Conservation (phyloP, 2,113 vertebrate species). For the Etheostoma spectabile region DNA sequence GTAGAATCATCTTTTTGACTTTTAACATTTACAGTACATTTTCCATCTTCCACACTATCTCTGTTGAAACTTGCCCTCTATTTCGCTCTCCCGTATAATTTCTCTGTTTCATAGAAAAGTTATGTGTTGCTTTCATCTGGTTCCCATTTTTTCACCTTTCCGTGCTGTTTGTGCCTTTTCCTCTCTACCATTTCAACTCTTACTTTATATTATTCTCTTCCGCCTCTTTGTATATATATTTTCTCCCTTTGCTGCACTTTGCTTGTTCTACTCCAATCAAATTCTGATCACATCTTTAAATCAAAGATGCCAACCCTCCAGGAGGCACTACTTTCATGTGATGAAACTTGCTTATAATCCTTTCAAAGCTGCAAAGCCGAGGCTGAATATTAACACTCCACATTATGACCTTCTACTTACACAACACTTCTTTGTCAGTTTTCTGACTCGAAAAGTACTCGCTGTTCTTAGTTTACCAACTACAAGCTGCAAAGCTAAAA, state of each 20-base stretch:
- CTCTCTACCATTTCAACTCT: conserved; percentile 41
- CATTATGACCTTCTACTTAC: conserved; percentile 70
- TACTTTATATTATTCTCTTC: conserved; percentile 43
- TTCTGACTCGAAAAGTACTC: conserved; percentile 43
- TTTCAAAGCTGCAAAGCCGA: conserved; percentile 69
- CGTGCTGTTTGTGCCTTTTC: conserved; percentile 41
- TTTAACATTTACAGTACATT: conserved; percentile 23
- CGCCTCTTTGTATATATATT: conserved; percentile 46
- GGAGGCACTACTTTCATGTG: conserved; percentile 69
- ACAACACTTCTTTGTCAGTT: conserved; percentile 55
- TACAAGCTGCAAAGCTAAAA: conserved; percentile 23
- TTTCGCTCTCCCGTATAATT: conserved; percentile 32
- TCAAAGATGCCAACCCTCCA: conserved; percentile 75
- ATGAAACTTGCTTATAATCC: conserved; percentile 75
- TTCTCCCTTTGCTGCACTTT: conserved; percentile 42
- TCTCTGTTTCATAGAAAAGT: conserved; percentile 39
- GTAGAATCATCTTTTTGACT: conserved; percentile 25
- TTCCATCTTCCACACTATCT: neutral
- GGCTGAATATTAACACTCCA: conserved; percentile 70
- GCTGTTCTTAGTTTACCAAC: conserved; percentile 26
- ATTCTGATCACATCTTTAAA: conserved; percentile 76
- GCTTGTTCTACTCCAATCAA: conserved; percentile 50
- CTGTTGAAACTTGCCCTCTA: conserved; percentile 39
- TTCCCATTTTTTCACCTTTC: conserved; percentile 32
- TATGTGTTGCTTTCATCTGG: conserved; percentile 55